Evolutionary conservation across 2,113 vertebrate species (phyloP).

Genomic region (Anhinga rufa): DNA sequence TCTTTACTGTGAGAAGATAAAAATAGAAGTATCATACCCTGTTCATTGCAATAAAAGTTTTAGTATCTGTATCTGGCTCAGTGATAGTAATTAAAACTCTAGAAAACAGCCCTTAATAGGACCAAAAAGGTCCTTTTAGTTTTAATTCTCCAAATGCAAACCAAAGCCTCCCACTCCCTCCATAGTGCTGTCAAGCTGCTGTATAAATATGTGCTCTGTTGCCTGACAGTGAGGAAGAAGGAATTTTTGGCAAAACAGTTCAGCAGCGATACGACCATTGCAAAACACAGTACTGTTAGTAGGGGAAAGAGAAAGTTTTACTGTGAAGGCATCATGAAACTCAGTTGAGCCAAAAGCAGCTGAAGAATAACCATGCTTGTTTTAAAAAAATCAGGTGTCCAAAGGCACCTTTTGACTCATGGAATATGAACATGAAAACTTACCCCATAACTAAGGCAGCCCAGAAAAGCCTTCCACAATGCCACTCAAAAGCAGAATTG

Average conservation of each 20-base stretch:
- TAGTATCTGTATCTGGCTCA: neutral
- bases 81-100: neutral
- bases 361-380: neutral
- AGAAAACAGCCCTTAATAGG: neutral
- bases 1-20: neutral
- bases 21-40: neutral
- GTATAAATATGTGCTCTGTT: neutral
- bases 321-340: neutral
- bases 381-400: neutral
- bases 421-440: neutral
- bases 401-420: neutral
- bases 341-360: neutral
- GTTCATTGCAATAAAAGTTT: neutral
- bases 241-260: neutral
- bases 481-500: neutral
- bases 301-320: neutral
- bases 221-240: neutral
- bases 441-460: neutral
- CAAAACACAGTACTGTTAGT: neutral
- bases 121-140: neutral
- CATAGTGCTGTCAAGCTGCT: neutral
- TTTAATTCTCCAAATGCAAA: neutral
- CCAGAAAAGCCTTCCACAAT: neutral
- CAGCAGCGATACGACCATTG: neutral
- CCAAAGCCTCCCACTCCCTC: neutral